A percentile compares a stretch with the other conserved stretches of the same genome.
phyloP scores from a whole-genome alignment of 2,113 vertebrate species.

The Crotalus viridis region DNA sequence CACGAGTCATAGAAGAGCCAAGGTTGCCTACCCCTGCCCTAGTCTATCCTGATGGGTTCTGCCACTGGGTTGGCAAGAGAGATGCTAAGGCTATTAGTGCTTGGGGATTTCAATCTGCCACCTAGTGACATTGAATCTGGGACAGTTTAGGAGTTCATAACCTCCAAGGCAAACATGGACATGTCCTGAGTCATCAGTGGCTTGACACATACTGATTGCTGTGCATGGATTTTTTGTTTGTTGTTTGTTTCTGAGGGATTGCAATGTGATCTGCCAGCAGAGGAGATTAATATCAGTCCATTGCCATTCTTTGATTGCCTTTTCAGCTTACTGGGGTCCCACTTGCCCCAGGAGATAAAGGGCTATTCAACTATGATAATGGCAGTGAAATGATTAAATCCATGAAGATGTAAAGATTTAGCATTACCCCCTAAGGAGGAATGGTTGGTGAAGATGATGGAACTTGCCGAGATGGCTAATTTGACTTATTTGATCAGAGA shows the following conservation, averaged over 20 bases:
- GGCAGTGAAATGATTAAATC: neutral
- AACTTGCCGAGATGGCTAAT: neutral
- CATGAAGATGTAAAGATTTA: neutral
- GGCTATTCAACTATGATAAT: neutral
- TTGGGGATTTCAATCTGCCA: neutral
- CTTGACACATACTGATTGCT: neutral
- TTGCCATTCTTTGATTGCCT: neutral
- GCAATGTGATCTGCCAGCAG: neutral
- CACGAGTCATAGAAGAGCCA: too few relatives aligned
- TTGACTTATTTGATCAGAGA: neutral
- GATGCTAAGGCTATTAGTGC: neutral
- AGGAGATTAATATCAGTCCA: neutral
- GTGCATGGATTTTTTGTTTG: neutral
- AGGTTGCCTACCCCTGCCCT: too few relatives aligned
- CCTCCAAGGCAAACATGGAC: neutral
- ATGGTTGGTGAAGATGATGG: too few relatives aligned
- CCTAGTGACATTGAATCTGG: neutral
- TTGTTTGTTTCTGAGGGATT: neutral
- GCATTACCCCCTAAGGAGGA: neutral
- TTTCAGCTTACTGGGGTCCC: neutral
- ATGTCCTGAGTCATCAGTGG: neutral
- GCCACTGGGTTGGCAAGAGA: neutral
- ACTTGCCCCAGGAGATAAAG: neutral
- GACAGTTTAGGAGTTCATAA: neutral
- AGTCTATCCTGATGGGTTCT: neutral